These are phyloP conservation scores for Bombycilla garrulus DNA, from an alignment of 2,113 vertebrate species.

Conservation along the genomic window DNA sequence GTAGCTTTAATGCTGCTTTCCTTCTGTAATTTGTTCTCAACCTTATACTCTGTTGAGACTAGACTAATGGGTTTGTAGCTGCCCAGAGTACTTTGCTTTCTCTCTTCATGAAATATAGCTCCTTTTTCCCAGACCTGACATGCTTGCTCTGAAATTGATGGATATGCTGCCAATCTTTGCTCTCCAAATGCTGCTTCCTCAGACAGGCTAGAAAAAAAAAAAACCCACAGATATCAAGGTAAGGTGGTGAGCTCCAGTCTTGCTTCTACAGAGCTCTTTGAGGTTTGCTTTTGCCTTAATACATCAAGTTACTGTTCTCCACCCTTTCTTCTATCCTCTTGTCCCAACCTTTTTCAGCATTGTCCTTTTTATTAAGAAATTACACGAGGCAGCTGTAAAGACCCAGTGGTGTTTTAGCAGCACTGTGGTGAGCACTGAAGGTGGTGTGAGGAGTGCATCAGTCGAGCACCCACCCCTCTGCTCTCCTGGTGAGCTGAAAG, in stretches of 20 bases:
- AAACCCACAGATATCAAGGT: not conserved
- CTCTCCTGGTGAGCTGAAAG: not conserved
- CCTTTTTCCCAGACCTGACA: constrained; percentile 7
- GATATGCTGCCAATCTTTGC: constrained; percentile 42
- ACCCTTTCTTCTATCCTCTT: not conserved
- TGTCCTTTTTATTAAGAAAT: not conserved
- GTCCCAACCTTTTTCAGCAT: not conserved
- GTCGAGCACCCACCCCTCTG: not conserved
- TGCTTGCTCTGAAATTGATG: constrained; percentile 46
- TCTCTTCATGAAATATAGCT: constrained; percentile 59
- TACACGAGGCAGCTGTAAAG: not conserved
- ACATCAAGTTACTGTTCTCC: not conserved
- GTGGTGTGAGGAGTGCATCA: not conserved
- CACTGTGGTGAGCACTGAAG: not conserved
- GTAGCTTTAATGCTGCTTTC: constrained; percentile 60
- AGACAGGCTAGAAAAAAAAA: not conserved
- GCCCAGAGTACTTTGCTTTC: constrained; percentile 51
- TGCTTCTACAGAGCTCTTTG: not conserved
- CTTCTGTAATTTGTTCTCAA: constrained; percentile 63
- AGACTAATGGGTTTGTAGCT: constrained; percentile 59
- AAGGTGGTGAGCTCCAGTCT: not conserved
- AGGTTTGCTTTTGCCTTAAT: not conserved
- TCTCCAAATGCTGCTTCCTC: constrained; percentile 11
- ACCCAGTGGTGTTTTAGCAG: not conserved
- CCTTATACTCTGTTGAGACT: constrained; percentile 51